Base-by-base conservation (phyloP, 2,113 vertebrate genomes). In the Phyllostomus hastatus region DNA sequence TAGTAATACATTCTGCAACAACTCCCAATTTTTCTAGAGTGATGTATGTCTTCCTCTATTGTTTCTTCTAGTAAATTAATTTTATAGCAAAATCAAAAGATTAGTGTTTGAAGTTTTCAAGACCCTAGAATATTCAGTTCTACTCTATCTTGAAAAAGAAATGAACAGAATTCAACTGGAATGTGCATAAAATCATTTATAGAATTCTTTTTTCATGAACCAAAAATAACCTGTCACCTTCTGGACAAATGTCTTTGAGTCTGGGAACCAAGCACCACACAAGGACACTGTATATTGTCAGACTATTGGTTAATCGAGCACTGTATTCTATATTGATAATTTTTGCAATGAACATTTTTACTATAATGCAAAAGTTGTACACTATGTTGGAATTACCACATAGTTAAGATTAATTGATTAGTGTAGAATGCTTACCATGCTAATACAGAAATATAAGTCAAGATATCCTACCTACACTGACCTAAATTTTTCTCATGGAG, bases 331-430 rank as follows among this genome's bases (percentile, higher is more conserved):
- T 70, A 20, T 85, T 41, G 14, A 80, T 64, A 48, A 79, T 76
- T 41, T 93, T 73, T 73, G 10, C 19, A 82, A 33, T 82, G 28
- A 79, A 72, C 5, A 31, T 78, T 85, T 93, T 85, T 22, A 64
- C 28, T 57, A 80, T 41, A 94, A 73, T 86, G 69, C 70, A 59
- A 46, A 79, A 94, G 35, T 43, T 88, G n/a, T 78, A 26, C 31
- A 22, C 31, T 84, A 54, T 72, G 38, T 59, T 12, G 57, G 57
- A 93, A 14, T 85, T 88, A 52, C 10, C 16, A 67, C 26, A 85
- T 81, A 94, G 61, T 85, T 85, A 70, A 92, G 16, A 89, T 57
- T 89, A 78, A 78, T 54, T 26, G 85, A 59, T 46, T 91, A 91
- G 93, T 87, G 33, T 46, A 41, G 24, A 75, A 70, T 20, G 35